phyloP scores from a whole-genome alignment of 2,888 invertebrate species.

The Folsomia candida region DNA sequence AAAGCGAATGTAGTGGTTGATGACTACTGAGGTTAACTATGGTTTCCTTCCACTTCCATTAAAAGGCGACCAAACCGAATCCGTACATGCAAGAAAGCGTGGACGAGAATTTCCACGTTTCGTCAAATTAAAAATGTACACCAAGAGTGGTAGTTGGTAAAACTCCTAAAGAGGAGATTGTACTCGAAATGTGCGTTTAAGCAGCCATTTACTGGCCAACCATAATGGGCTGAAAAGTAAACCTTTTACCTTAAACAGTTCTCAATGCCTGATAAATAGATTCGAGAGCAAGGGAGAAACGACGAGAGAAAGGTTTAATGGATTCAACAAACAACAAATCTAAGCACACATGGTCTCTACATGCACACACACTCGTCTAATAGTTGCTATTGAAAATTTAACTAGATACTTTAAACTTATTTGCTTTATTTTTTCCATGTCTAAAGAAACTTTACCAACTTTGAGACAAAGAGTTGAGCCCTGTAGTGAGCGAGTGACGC shows the following conservation, averaged over 20 bases:
- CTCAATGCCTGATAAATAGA: not conserved
- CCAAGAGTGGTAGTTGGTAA: not conserved
- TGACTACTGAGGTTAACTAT: not conserved
- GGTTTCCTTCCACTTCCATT: constrained; percentile 1
- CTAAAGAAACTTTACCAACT: not conserved
- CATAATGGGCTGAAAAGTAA: constrained; percentile 1
- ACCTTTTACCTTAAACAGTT: constrained; percentile 5
- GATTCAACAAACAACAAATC: not conserved
- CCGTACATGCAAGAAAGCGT: not conserved
- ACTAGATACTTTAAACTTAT: not conserved
- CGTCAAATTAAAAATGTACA: not conserved
- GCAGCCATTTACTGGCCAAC: not conserved
- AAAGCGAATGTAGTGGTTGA: not conserved
- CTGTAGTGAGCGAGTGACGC: not conserved
- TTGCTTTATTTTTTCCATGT: not conserved
- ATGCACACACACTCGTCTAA: not conserved
- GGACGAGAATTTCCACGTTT: not conserved
- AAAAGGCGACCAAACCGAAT: constrained; percentile 18
- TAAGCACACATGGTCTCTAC: not conserved
- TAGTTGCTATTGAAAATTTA: not conserved
- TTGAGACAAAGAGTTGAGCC: too few relatives aligned
- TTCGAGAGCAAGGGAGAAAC: not conserved
- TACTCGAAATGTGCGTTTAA: not conserved
- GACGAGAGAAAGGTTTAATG: not conserved
- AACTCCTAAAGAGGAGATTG: not conserved